These are phyloP conservation scores for Amphimallon solstitiale DNA, from an alignment of 2,888 invertebrate genomes.

Conservation along the genomic window DNA sequence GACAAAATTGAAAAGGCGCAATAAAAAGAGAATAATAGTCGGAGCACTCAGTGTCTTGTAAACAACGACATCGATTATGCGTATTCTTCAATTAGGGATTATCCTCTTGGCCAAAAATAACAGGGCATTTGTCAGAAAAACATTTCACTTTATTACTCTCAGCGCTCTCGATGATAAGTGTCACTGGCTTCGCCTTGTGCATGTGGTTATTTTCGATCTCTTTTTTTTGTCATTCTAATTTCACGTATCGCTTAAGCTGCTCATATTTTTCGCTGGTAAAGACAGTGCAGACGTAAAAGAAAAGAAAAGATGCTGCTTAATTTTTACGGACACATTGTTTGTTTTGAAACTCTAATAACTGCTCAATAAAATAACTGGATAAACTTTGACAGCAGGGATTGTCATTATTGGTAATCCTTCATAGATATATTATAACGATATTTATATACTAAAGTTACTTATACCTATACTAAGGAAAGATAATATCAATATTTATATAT, in stretches of 20 bases:
- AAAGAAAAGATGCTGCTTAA: too few relatives aligned
- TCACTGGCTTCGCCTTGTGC: constrained; percentile 15
- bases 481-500: too few relatives aligned
- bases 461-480: too few relatives aligned
- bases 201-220: constrained; percentile 22
- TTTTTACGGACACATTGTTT: background rate
- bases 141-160: constrained; percentile 40
- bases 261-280: constrained; percentile 12
- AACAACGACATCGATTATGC: constrained; percentile 44
- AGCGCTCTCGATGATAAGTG: constrained; percentile 22
- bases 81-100: constrained; percentile 47
- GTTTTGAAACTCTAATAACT: too few relatives aligned
- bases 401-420: too few relatives aligned
- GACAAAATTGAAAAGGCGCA: background rate
- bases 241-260: constrained; percentile 20
- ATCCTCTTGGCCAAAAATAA: constrained; percentile 46
- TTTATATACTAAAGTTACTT: too few relatives aligned
- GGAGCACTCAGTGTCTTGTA: constrained; percentile 44
- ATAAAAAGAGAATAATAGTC: constrained; percentile 45
- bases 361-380: too few relatives aligned
- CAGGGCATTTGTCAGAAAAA: constrained; percentile 45
- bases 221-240: constrained; percentile 28
- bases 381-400: too few relatives aligned
- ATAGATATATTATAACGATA: too few relatives aligned
- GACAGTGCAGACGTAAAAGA: background rate